phyloP scores from a whole-genome alignment of 1,140 invertebrate genomes.

The Papilio aristodemus region DNA sequence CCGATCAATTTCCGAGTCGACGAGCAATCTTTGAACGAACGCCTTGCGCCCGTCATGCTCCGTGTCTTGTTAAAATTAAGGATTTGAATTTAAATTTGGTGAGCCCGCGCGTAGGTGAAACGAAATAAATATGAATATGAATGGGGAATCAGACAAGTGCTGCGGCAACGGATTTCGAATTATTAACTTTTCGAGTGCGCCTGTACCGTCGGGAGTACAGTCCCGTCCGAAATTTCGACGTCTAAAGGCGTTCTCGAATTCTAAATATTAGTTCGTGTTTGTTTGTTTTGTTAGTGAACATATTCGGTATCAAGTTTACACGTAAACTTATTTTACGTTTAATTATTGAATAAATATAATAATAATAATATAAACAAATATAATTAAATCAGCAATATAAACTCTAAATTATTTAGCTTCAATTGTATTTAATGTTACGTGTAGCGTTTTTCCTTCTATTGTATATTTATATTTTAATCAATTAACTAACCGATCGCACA shows the following conservation, averaged over 20 bases:
- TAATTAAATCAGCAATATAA: no score
- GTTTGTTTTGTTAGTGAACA: not conserved
- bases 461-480: no score
- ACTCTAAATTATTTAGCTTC: no score
- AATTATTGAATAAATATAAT: no score
- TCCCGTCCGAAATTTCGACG: constrained; percentile 42
- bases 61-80: constrained; percentile 73
- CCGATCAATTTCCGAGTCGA: constrained; percentile 65
- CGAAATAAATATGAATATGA: constrained; percentile 80
- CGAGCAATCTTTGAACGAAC: constrained; percentile 61
- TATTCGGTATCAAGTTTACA: no score
- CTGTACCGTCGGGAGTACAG: constrained; percentile 52
- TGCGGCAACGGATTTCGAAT: constrained; percentile 68
- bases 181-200: constrained; percentile 77
- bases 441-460: no score
- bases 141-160: constrained; percentile 70
- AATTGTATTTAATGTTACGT: no score
- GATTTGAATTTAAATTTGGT: constrained; percentile 75
- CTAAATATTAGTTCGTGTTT: constrained; percentile 50
- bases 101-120: constrained; percentile 73
- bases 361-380: no score
- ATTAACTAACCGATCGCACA: no score
- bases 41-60: constrained; percentile 53
- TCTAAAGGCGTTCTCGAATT: constrained; percentile 59
- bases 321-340: no score